Evolutionary conservation across 1,140 invertebrate genomes (phyloP).

Genomic region (Probaryconus sp.): DNA sequence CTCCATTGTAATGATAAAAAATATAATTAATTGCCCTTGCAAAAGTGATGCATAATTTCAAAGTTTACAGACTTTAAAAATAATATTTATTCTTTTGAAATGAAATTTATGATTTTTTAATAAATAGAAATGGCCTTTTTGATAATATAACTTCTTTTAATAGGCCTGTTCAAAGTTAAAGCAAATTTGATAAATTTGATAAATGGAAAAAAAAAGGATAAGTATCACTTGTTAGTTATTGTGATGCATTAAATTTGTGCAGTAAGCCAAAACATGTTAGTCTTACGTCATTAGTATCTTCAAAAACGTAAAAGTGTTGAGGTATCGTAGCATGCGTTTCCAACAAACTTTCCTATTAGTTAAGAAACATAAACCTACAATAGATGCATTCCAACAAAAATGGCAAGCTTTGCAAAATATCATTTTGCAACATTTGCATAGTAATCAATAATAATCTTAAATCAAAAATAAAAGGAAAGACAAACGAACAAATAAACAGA

Average conservation of each 20-base stretch:
- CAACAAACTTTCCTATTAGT: conserved; percentile 72
- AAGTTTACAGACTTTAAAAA: no score
- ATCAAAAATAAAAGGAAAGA: conserved; percentile 15
- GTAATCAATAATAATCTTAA: conserved; percentile 5
- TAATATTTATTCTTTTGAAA: no score
- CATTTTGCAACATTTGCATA: conserved; percentile 16
- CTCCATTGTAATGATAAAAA: no score
- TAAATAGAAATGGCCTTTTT: no score
- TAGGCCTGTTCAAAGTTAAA: no score
- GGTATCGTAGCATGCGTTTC: conserved; percentile 75
- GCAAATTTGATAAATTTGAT: no score
- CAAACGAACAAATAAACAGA: neutral
- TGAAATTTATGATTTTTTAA: no score
- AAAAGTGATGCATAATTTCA: no score
- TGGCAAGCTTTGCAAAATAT: conserved; percentile 28
- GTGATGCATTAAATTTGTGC: conserved; percentile 20
- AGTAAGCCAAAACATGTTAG: conserved; percentile 52
- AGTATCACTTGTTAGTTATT: no score
- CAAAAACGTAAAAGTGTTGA: conserved; percentile 76
- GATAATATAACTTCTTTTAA: no score
- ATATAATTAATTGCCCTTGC: no score
- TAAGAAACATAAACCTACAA: conserved; percentile 62
- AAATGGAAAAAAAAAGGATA: no score
- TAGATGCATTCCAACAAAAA: conserved; percentile 34
- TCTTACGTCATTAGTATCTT: conserved; percentile 75